Base-by-base conservation (phyloP, 2,113 vertebrate genomes). In the Mirounga angustirostris region DNA sequence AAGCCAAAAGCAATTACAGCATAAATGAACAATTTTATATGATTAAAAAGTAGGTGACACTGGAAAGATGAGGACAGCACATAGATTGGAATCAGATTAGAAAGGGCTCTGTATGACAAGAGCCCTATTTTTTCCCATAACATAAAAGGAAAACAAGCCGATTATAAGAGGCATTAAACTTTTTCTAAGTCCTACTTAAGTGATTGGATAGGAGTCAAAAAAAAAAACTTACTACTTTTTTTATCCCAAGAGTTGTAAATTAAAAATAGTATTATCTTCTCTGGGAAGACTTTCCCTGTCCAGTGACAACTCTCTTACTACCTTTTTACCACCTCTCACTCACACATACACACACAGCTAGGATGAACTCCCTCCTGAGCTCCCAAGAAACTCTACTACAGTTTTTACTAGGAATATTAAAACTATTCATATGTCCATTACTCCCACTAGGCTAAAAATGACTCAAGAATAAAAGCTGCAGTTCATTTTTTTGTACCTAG, bases 131-230 rank as follows among this genome's bases (percentile, higher is more conserved):
- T 80, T 33, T 13, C 56, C 50, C 52, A 16, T 12, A 69, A 63
- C 58, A 90, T 74, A 71, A 69, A 91, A 78, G 88, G 26, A 65
- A 90, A 79, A 59, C 12, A 86, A 82, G 13, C 4, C 80, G 33
- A 96, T 87, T 92, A 89, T 56, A 90, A 92, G 58, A 85, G 16
- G 6, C 63, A 82, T 69, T 79, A 87, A 78, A 94, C 8, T 46
- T 92, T 81, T 88, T 63, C 52, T 69, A 94, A 92, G 50, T 73
- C 52, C 16, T 71, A 58, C 12, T 85, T 71, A 67, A 73, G 46
- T 79, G 19, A 94, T 1, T 76, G 7, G n/a, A 88, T 30, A 84
- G 8, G 11, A 91, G 2, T 86, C 36, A 21, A 19, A 50, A 61
- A 73, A 52, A 26, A 65, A 58, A 24, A 56, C n/a, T 67, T 67